A percentile compares a stretch with the other conserved stretches of the same genome.
phyloP scores from a whole-genome alignment of 2,888 invertebrate species.

The Dicranocentrus wangi region DNA sequence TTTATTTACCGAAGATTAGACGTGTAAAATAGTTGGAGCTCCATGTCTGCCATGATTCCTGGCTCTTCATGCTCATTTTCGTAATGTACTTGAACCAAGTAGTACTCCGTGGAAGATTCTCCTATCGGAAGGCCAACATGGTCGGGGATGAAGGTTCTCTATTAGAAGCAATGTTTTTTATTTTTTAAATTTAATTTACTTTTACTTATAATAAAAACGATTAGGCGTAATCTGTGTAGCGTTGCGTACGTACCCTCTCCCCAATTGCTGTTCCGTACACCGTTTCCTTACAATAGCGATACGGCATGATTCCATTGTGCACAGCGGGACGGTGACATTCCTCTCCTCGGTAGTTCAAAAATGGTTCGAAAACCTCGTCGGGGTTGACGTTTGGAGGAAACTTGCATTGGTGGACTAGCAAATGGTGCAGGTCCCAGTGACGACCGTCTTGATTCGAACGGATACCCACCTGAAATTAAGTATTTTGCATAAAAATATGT shows the following conservation, averaged over 20 bases:
- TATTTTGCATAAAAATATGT: background rate
- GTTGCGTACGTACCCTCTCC: background rate
- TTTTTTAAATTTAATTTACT: background rate
- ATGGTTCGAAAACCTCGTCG: background rate
- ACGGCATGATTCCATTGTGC: no score
- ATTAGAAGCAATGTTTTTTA: background rate
- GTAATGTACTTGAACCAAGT: constrained; percentile 56
- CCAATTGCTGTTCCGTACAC: constrained; percentile 36
- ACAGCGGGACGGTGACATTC: constrained; percentile 27
- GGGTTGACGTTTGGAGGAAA: background rate
- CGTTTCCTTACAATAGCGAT: constrained; percentile 29
- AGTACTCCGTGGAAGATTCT: constrained; percentile 43
- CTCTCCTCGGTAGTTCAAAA: background rate
- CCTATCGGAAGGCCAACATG: constrained; percentile 54
- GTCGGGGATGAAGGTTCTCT: constrained; percentile 37
- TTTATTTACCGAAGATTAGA: background rate
- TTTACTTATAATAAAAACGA: background rate
- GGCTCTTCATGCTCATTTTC: constrained; percentile 29
- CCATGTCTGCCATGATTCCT: background rate
- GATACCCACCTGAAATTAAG: background rate
- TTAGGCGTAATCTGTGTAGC: background rate
- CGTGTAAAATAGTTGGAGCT: background rate
- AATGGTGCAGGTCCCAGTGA: constrained; percentile 43
- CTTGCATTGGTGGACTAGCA: constrained; percentile 31
- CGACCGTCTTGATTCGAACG: constrained; percentile 42